Evolutionary conservation across 2,797 vertebrate genomes (phyloP), one percentile per base, ranked within the genome.

Genomic region (Echiichthys vipera): DNA sequence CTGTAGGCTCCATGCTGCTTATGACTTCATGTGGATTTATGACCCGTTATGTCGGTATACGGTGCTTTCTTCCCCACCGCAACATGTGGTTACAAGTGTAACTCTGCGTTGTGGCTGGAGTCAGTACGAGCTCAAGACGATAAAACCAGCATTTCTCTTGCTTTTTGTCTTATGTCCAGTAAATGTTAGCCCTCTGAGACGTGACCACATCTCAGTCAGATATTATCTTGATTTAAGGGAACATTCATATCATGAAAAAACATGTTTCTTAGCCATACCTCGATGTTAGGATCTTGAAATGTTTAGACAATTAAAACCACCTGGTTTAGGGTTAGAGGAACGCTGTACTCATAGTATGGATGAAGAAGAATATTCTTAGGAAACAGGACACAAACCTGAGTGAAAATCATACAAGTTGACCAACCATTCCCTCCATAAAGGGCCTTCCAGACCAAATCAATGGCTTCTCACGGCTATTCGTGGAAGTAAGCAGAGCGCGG

Each of bases 1-100:
- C 36, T 45, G 51, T 37, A 42, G 65, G 32, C 46, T 43, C 20
- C 59, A 22, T 29, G 46, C 17, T 1, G 14, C 46, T 53, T 36
- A n/a, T 50, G 64, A 36, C 46, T 51, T 45, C 51, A 83, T 22
- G 51, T 27, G 63, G 73, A 85, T 85, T 87, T 85, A 78, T 76
- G 49, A 47, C 65, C 65, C 17, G 46, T 70, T 68, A 30, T 68
- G 40, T 20, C 2, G 22, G 61, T 65, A 50, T 53, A 59, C 55
- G 37, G 37, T 8, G 47, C 34, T 65, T 34, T 39, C 40, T 1
- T 4, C 37, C 40, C 37, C 32, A 58, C 45, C 17, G 1, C 65
- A 76, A 70, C 87, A 87, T 85, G 68, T 78, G 86, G 68, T 68
- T 73, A 57, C 59, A 64, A 69, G 65, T 36, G 63, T 12, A 37